A percentile compares a stretch with the other conserved stretches of the same genome.
phyloP scores from a whole-genome alignment of 92 coral and sea anemone species.

The Porites evermanni region DNA sequence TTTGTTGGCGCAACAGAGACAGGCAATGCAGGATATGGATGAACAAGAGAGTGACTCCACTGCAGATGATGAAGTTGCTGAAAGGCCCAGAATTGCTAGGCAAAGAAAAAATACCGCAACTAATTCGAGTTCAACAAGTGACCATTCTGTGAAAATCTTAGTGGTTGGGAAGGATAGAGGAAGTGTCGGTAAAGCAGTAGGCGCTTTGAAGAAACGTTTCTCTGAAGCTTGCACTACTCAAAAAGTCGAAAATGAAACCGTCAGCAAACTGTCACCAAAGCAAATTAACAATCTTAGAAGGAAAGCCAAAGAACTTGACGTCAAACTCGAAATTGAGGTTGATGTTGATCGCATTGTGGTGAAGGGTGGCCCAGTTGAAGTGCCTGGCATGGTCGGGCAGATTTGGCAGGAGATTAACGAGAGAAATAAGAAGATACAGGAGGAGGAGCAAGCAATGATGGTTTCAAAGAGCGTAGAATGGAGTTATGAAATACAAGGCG shows the following conservation, averaged over 20 bases:
- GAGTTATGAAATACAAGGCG: slow-evolving; percentile 47
- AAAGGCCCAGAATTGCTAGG: neutral
- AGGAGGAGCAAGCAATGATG: slow-evolving; percentile 61
- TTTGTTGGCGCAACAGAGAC: slow-evolving; percentile 46
- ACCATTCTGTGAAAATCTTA: neutral
- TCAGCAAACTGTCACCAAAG: slow-evolving; percentile 48
- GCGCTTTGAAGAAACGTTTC: slow-evolving; percentile 17
- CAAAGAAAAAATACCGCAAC: neutral
- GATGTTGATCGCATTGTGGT: slow-evolving; percentile 55
- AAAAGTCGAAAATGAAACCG: slow-evolving; percentile 52
- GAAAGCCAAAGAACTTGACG: slow-evolving; percentile 57
- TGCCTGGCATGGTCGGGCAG: slow-evolving; percentile 51
- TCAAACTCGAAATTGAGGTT: slow-evolving; percentile 48
- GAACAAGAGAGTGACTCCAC: neutral
- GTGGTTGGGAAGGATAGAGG: neutral
- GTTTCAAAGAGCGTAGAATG: slow-evolving; percentile 64
- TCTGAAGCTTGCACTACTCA: slow-evolving; percentile 65
- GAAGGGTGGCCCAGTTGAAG: slow-evolving; percentile 68
- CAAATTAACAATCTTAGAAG: slow-evolving; percentile 39
- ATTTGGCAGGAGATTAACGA: slow-evolving; percentile 66
- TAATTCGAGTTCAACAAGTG: neutral
- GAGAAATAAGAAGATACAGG: slow-evolving; percentile 35
- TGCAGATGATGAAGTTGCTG: neutral
- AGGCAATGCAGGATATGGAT: neutral
- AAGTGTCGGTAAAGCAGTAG: neutral